These are phyloP conservation scores for Blennius ocellaris DNA, from an alignment of 2,113 vertebrate species.

Conservation along the genomic window DNA sequence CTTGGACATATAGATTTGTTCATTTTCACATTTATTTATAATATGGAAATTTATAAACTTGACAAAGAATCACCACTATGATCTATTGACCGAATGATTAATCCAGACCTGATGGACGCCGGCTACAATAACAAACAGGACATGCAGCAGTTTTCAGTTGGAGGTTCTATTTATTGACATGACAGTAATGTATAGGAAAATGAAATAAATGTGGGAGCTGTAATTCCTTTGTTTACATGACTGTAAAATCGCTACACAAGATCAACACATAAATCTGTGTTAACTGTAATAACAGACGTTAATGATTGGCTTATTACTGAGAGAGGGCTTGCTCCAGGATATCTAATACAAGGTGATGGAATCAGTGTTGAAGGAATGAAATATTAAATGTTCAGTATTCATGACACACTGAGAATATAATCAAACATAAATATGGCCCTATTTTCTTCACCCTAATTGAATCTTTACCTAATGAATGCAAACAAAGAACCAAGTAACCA, in stretches of 20 bases:
- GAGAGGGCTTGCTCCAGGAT: neutral
- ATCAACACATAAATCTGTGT: neutral
- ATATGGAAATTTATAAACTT: too few species aligned
- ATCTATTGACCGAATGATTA: too few species aligned
- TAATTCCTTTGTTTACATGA: neutral
- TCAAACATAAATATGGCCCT: constrained; percentile 11
- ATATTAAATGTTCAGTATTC: constrained; percentile 11
- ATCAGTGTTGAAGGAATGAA: constrained; percentile 13
- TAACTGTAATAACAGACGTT: neutral
- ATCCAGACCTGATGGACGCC: too few species aligned
- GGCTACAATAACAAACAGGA: too few species aligned
- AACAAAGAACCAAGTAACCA: constrained; percentile 1
- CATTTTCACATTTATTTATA: too few species aligned
- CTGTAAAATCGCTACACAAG: neutral
- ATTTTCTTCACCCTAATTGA: neutral
- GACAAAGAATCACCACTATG: too few species aligned
- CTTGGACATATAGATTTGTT: too few species aligned
- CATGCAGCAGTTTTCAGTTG: too few species aligned
- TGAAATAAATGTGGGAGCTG: too few species aligned
- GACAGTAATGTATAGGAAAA: too few species aligned
- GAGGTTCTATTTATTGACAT: too few species aligned
- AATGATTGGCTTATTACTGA: neutral
- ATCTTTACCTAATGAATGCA: constrained; percentile 14
- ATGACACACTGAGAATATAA: constrained; percentile 20
- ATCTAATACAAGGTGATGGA: constrained; percentile 5